Conservation (phyloP, 2,888 invertebrate species). For the Ditylenchus weischeri region DNA sequence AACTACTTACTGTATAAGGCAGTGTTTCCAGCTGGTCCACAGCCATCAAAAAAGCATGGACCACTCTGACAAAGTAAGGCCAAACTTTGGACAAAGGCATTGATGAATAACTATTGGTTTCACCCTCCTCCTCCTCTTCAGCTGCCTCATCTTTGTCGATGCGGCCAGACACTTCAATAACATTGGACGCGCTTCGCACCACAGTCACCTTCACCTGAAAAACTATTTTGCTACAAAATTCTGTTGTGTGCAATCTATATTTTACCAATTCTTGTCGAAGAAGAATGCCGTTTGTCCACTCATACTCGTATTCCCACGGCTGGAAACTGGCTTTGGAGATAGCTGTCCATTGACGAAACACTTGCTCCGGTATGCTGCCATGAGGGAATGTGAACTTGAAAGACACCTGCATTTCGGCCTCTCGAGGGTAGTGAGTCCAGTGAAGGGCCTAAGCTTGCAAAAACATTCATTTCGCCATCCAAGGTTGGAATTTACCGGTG, state of each 20-base stretch:
- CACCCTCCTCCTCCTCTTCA: slow-evolving; percentile 33
- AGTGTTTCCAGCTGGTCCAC: slow-evolving; percentile 20
- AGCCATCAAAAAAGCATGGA: slow-evolving; percentile 19
- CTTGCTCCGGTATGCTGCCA: slow-evolving; percentile 28
- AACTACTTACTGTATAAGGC: slow-evolving; percentile 29
- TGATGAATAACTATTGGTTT: background rate
- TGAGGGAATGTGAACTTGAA: slow-evolving; percentile 40
- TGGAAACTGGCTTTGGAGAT: slow-evolving; percentile 19
- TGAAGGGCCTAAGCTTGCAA: slow-evolving; percentile 35
- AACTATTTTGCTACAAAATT: no score
- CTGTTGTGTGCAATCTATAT: no score
- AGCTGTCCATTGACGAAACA: slow-evolving; percentile 33
- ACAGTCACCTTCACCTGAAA: slow-evolving; percentile 34
- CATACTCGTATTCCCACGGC: slow-evolving; percentile 40
- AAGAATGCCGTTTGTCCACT: slow-evolving; percentile 37
- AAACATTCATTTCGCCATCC: background rate
- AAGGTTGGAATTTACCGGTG: slow-evolving; percentile 26
- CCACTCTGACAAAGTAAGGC: slow-evolving; percentile 31
- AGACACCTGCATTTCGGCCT: slow-evolving; percentile 43
- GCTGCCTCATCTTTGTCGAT: slow-evolving; percentile 39
- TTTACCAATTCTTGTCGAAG: slow-evolving; percentile 28
- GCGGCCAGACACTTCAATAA: slow-evolving; percentile 39
- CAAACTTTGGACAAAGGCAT: slow-evolving; percentile 35
- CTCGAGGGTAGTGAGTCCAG: slow-evolving; percentile 42
- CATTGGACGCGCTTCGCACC: slow-evolving; percentile 24